Conservation (phyloP, 2,888 invertebrate species). For the Drosophila dives region DNA sequence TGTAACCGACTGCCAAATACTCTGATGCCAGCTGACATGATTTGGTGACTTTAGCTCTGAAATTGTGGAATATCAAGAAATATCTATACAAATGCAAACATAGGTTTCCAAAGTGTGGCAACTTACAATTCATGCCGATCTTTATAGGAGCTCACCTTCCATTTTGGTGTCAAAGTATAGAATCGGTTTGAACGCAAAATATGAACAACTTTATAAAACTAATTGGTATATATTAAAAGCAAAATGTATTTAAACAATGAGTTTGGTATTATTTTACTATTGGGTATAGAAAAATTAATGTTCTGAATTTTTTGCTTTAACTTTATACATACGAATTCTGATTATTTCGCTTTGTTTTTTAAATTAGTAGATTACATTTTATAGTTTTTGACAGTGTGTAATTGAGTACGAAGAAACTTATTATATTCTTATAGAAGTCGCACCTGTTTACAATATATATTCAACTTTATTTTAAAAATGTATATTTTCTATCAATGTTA, state of each 20-base stretch:
- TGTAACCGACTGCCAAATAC: not conserved
- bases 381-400: not conserved
- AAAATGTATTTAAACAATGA: slow-evolving; percentile 27
- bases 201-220: slow-evolving; percentile 85
- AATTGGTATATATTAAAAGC: slow-evolving; percentile 88
- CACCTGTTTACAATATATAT: not conserved
- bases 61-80: not conserved
- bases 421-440: not conserved
- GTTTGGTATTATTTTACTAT: not conserved
- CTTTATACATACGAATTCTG: not conserved
- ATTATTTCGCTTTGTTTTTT: not conserved
- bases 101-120: slow-evolving; percentile 1
- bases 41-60: not conserved
- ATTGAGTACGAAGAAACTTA: not conserved
- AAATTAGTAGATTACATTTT: too few species aligned
- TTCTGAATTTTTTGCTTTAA: too few species aligned
- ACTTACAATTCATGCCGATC: not conserved
- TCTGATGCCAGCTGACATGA: not conserved
- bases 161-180: not conserved
- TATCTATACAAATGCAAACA: not conserved
- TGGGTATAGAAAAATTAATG: not conserved
- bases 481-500: not conserved
- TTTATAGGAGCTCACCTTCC: not conserved
- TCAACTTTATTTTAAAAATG: not conserved
- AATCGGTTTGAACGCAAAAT: slow-evolving; percentile 41